Base-by-base conservation (phyloP, 2,888 invertebrate genomes). In the Apotomis turbidana region DNA sequence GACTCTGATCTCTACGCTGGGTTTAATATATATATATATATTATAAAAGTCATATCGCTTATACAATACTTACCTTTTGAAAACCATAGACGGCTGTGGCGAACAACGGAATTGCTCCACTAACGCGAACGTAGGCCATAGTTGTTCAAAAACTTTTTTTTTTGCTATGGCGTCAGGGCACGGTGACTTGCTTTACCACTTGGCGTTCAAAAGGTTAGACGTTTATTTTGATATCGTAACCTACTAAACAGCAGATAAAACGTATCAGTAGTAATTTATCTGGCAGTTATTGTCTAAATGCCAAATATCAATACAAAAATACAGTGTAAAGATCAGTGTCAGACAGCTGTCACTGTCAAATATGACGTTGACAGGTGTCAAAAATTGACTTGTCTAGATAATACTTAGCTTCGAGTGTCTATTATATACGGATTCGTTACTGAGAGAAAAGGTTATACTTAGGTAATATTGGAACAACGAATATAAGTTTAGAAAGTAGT, bases 381-480 rank as follows among this genome's bases (percentile, higher is more conserved):
- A 38, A 8, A 63, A 68, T 67, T 63, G 63, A 63, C 71, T 62
- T 70, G 70, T 55, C 46, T 72, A 72, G 58, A 68, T 68, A 72
- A 63, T 68, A 63, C 52, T 68, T 68, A 72, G 72, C 72, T 72
- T 63, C 62, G 68, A 63, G 62, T 72, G 71, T 71, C 57, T 71
- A 61, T 57, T 71, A 57, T 71, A 57, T 68, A 60, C 54, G 60
- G 66, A 55, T 71, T 68, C 68, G 68, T 57, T 72, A 72, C 58
- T 72, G 72, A 63, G 68, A 63, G 72, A 72, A 72, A 72, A 72
- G 62, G 52, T 68, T 72, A 68, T 72, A n/a, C n/a, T n/a, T n/a
- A n/a, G n/a, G n/a, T n/a, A 68, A 54, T 54, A 58, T 67, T 44
- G 41, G 10, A 58, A 72, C 68, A 68, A 72, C 71, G 71, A 72